phyloP scores from a whole-genome alignment of 2,888 invertebrate genomes.

The Zootermopsis nevadensis region DNA sequence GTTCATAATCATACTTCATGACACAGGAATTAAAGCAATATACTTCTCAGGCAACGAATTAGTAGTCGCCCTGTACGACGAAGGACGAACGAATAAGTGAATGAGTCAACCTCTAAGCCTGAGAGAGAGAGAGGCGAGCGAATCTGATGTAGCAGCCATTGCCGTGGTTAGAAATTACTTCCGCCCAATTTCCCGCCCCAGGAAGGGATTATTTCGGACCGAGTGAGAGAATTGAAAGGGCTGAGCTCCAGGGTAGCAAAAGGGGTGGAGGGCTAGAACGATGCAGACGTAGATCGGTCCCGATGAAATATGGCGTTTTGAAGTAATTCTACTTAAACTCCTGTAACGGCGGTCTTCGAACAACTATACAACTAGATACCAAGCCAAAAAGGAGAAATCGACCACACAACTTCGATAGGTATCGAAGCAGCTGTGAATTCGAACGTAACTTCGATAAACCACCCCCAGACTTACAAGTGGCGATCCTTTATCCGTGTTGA shows the following conservation, averaged over 20 bases:
- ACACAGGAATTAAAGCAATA: not conserved
- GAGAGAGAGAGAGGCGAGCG: not conserved
- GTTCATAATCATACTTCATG: too few species aligned
- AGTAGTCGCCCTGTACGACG: not conserved
- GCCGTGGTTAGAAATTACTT: slow-evolving; percentile 41
- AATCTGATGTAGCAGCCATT: slow-evolving; percentile 21
- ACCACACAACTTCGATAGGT: not conserved
- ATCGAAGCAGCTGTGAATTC: not conserved
- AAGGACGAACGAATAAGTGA: not conserved
- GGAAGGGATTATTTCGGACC: slow-evolving; percentile 43
- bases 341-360: slow-evolving; percentile 18
- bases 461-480: slow-evolving; percentile 2
- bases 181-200: slow-evolving; percentile 44
- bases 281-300: slow-evolving; percentile 14
- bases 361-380: slow-evolving; percentile 18
- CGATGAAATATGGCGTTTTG: slow-evolving; percentile 38
- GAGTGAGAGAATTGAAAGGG: slow-evolving; percentile 42
- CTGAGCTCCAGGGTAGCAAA: slow-evolving; percentile 23
- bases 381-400: not conserved
- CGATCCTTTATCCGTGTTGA: not conserved
- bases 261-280: slow-evolving; percentile 1
- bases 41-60: not conserved
- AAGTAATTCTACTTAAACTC: not conserved
- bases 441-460: slow-evolving; percentile 12
- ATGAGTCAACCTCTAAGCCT: not conserved